Evolutionary conservation across 2,113 vertebrate genomes (phyloP).

Genomic region (Syngnathoides biaculeatus): DNA sequence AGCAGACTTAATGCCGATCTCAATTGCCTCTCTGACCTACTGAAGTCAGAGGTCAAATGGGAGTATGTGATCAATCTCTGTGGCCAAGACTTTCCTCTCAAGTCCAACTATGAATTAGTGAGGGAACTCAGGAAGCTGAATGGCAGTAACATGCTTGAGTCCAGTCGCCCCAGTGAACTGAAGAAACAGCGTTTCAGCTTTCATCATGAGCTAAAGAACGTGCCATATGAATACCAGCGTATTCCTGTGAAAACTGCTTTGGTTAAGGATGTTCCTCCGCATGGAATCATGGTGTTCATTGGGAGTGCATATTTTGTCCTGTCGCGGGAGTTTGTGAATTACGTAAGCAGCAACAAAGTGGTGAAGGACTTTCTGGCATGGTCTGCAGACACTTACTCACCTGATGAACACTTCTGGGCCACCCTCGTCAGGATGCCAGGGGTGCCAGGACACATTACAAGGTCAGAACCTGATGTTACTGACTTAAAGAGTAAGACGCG

Average conservation of each 20-base stretch:
- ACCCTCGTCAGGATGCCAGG: conserved; percentile 83
- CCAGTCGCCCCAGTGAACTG: conserved; percentile 74
- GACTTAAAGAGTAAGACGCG: conserved; percentile 89
- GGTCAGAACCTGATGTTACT: conserved; percentile 76
- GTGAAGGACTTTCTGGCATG: conserved; percentile 83
- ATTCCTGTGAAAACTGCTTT: conserved; percentile 77
- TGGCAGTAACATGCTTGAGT: conserved; percentile 87
- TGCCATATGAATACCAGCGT: conserved; percentile 77
- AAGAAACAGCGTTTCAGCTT: conserved; percentile 85
- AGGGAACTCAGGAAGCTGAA: conserved; percentile 79
- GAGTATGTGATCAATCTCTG: conserved; percentile 90
- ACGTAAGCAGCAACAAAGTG: conserved; percentile 69
- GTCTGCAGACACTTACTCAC: conserved; percentile 89
- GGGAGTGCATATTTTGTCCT: conserved; percentile 93
- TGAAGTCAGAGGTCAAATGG: conserved; percentile 79
- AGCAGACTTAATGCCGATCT: conserved; percentile 88
- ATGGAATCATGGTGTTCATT: conserved; percentile 82
- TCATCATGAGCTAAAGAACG: conserved; percentile 75
- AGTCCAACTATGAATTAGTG: conserved; percentile 83
- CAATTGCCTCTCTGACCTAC: conserved; percentile 87
- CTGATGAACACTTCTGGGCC: conserved; percentile 94
- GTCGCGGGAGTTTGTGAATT: conserved; percentile 77
- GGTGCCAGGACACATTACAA: conserved; percentile 79
- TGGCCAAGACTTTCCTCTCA: conserved; percentile 91
- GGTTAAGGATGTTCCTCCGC: conserved; percentile 77